Evolutionary conservation across 1,140 invertebrate genomes (phyloP).

Genomic region (Drosophila setifemur): DNA sequence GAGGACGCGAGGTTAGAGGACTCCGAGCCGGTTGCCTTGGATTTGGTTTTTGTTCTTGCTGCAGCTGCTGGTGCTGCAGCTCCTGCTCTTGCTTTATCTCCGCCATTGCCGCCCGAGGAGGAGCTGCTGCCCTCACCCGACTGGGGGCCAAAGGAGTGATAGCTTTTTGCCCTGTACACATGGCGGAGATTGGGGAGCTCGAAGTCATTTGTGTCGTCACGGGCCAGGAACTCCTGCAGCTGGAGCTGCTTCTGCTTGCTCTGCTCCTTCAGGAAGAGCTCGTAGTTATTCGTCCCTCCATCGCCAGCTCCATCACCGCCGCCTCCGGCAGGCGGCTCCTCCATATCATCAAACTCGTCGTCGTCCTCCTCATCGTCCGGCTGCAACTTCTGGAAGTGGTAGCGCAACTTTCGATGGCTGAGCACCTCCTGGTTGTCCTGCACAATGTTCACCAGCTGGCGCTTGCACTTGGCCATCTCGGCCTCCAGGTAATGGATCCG

Average conservation of each 20-base stretch:
- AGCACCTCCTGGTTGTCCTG: slow-evolving; percentile 52
- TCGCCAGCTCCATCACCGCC: neutral
- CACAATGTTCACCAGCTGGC: slow-evolving; percentile 45
- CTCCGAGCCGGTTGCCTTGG: too few relatives aligned
- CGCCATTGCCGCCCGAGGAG: too few relatives aligned
- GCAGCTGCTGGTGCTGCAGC: too few relatives aligned
- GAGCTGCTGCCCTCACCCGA: too few relatives aligned
- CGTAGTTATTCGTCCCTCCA: neutral
- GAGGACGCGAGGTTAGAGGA: too few relatives aligned
- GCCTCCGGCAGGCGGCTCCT: neutral
- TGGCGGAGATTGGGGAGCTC: slow-evolving; percentile 43
- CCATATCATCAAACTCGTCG: neutral
- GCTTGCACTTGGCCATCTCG: slow-evolving; percentile 66
- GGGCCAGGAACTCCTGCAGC: slow-evolving; percentile 48
- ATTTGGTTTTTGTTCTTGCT: too few relatives aligned
- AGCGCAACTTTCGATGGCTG: slow-evolving; percentile 22
- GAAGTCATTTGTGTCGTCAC: slow-evolving; percentile 52
- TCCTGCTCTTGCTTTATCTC: too few relatives aligned
- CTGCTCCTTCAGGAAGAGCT: slow-evolving; percentile 25
- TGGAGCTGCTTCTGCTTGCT: slow-evolving; percentile 38
- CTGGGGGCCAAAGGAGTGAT: neutral
- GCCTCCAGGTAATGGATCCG: slow-evolving; percentile 37
- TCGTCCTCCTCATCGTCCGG: neutral
- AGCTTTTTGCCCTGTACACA: slow-evolving; percentile 41
- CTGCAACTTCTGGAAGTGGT: slow-evolving; percentile 36